Base-by-base conservation (phyloP, 2,888 invertebrate species). In the Acanthosepion pharaonis region DNA sequence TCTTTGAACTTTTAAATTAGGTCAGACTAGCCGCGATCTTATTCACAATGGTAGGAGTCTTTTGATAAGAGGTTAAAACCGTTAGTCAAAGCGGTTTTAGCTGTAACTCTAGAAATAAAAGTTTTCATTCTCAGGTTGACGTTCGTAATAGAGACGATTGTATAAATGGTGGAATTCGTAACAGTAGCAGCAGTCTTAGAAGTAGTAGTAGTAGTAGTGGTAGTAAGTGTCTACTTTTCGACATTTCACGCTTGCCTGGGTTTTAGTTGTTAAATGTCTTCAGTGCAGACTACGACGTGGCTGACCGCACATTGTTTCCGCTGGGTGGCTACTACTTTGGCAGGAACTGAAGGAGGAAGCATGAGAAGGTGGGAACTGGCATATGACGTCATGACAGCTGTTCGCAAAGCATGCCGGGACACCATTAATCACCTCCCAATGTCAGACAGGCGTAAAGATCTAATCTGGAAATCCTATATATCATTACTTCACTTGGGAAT, bases 281-380 rank as follows among this genome's bases (percentile, higher is more conserved):
- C 78, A 23, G n/a, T 78, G 78, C 78, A 78, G 78, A 78, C 78
- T 78, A 78, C 78, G 78, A 78, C 78, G 78, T 78, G 78, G 78
- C 78, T 78, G 78, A 78, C n/a, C 78, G 78, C 78, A 78, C 78
- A 78, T 78, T 78, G 78, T 78, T 78, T 78, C 78, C 78, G 78
- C 78, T 78, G 33, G 78, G 78, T 78, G n/a, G 78, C 78, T 78
- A 78, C 78, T 33, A 78, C 78, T 78, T 18, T 78, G 78, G 78
- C 78, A 78, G 78, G 78, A 78, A 78, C 78, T 33, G 11, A 78
- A 33, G 78, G n/a, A 78, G 78, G n/a, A 33, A 78, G n/a, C n/a
- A 23, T 0, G n/a, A n/a, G n/a, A n/a, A 33, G 78, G 78, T 20
- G 78, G 78, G n/a, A 11, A 78, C n/a, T 33, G n/a, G n/a, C n/a